Conservation (phyloP, 2,888 invertebrate species). For the Philereme transversata region DNA sequence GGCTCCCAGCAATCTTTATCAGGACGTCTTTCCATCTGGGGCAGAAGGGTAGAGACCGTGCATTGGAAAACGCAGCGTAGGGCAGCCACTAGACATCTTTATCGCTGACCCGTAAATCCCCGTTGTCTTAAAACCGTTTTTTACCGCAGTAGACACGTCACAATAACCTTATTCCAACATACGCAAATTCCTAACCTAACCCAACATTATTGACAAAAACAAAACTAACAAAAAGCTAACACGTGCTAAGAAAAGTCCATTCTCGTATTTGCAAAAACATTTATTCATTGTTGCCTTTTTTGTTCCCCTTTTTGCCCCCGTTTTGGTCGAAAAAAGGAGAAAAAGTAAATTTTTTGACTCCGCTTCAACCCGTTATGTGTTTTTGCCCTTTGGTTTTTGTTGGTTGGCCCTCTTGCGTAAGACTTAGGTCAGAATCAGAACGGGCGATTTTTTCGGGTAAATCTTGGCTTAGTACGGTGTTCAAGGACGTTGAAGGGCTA, state of each 20-base stretch:
- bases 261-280: slow-evolving; percentile 76
- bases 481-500: slow-evolving; percentile 23
- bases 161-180: slow-evolving; percentile 25
- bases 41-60: too few relatives aligned
- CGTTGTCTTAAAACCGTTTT: slow-evolving; percentile 5
- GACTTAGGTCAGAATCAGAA: slow-evolving; percentile 43
- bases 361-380: slow-evolving; percentile 70
- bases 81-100: neutral
- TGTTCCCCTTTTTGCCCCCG: slow-evolving; percentile 70
- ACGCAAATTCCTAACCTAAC: slow-evolving; percentile 57
- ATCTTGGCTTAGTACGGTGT: slow-evolving; percentile 20
- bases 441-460: slow-evolving; percentile 33
- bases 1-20: too few relatives aligned
- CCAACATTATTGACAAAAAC: slow-evolving; percentile 60
- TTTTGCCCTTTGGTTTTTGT: slow-evolving; percentile 67
- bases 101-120: slow-evolving; percentile 16
- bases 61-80: too few relatives aligned
- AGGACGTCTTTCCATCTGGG: too few relatives aligned
- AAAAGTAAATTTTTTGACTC: slow-evolving; percentile 53
- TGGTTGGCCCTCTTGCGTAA: slow-evolving; percentile 56
- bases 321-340: slow-evolving; percentile 61
- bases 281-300: slow-evolving; percentile 72
- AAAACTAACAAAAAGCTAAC: slow-evolving; percentile 64
- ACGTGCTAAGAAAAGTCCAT: slow-evolving; percentile 75
- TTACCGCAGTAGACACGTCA: neutral